These are phyloP conservation scores for Aspidiotus rigidus DNA, from an alignment of 2,888 invertebrate species.

Conservation along the genomic window DNA sequence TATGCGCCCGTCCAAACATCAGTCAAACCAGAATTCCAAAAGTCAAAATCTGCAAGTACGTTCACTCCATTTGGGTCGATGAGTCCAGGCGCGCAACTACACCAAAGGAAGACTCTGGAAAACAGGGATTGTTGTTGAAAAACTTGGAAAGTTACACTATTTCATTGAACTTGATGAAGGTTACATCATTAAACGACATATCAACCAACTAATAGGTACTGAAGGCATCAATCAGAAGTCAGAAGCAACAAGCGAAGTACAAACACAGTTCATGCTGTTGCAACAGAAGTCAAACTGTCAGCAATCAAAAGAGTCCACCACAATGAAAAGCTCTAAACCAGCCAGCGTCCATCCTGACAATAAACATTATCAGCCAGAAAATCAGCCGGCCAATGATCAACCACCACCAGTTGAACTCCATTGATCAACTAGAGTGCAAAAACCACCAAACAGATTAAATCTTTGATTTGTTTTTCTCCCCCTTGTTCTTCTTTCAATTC, in stretches of 20 bases:
- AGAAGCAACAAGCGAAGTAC: neutral
- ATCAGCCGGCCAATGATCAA: too few species aligned
- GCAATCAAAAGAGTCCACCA: neutral
- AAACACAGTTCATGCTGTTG: neutral
- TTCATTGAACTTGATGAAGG: conserved; percentile 36
- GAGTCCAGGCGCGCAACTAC: conserved; percentile 35
- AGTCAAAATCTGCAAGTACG: neutral
- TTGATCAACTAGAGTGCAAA: too few species aligned
- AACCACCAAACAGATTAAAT: too few species aligned
- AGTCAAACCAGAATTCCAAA: neutral
- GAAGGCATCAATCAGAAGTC: neutral
- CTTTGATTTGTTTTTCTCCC: too few species aligned
- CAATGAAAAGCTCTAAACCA: neutral
- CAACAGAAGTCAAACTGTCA: neutral
- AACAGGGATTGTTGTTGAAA: conserved; percentile 35
- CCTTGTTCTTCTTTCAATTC: too few species aligned
- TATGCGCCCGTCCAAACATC: conserved; percentile 6
- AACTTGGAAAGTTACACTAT: conserved; percentile 36
- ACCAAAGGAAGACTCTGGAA: conserved; percentile 33
- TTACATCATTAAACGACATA: conserved; percentile 36
- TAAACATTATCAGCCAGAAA: too few species aligned
- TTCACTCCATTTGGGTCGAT: conserved; percentile 15
- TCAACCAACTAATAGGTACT: conserved; percentile 32
- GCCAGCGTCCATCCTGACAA: too few species aligned
- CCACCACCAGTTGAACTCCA: too few species aligned